Conservation (phyloP, 2,797 vertebrate genomes). For the Darevskia mixta region DNA sequence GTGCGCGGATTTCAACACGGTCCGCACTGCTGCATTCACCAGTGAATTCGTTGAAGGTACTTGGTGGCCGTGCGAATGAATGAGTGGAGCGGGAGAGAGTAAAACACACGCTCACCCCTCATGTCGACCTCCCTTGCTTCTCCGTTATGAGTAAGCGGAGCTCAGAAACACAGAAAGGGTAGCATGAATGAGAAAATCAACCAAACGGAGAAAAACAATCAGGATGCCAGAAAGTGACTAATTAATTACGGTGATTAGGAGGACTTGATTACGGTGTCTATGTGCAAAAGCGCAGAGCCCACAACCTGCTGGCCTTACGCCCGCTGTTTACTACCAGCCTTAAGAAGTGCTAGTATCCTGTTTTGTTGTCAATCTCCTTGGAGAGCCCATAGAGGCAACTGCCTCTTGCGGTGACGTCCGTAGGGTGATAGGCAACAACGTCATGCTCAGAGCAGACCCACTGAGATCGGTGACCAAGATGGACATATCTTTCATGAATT, state of each 20-base stretch:
- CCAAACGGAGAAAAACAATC: conserved; percentile 41
- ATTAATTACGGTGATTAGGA: conserved; percentile 62
- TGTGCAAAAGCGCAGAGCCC: neutral
- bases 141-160: conserved; percentile 48
- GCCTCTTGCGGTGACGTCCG: too few species aligned
- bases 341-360: neutral
- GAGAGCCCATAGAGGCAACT: neutral
- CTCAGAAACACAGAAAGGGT: conserved; percentile 39
- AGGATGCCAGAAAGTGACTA: conserved; percentile 57
- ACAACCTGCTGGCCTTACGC: conserved; percentile 30
- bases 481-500: too few species aligned
- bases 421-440: too few species aligned
- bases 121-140: conserved; percentile 7
- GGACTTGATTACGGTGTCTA: conserved; percentile 55
- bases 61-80: neutral
- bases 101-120: neutral
- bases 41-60: neutral
- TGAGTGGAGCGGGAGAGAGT: neutral
- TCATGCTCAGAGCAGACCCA: too few species aligned
- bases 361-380: neutral
- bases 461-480: too few species aligned
- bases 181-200: conserved; percentile 59
- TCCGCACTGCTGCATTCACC: neutral
- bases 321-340: conserved; percentile 6
- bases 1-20: conserved; percentile 27